phyloP scores from a whole-genome alignment of 2,888 invertebrate genomes.

The Drosophila suboccidentalis region DNA sequence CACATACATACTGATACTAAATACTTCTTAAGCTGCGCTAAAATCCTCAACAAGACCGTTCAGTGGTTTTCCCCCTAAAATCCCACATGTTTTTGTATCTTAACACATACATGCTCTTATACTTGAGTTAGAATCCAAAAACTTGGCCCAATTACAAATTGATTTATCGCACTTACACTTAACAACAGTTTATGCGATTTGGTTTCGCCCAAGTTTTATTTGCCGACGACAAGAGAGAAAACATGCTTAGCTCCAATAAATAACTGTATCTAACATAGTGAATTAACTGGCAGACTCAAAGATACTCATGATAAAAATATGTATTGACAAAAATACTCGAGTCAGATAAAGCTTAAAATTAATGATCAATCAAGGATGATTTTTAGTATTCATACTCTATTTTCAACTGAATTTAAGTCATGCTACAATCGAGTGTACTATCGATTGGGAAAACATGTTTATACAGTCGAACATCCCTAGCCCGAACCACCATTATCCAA shows the following conservation, averaged over 20 bases:
- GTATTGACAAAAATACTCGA: too few species aligned
- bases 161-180: slow-evolving; percentile 66
- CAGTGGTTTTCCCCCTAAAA: slow-evolving; percentile 10
- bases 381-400: too few species aligned
- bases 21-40: slow-evolving; percentile 44
- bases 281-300: background rate
- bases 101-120: slow-evolving; percentile 9
- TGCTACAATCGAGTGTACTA: too few species aligned
- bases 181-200: slow-evolving; percentile 71
- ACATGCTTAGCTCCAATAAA: slow-evolving; percentile 4
- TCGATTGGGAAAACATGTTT: too few species aligned
- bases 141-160: slow-evolving; percentile 64
- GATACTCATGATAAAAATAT: too few species aligned
- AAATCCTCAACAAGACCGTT: slow-evolving; percentile 36
- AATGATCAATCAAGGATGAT: too few species aligned
- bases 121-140: slow-evolving; percentile 20
- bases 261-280: background rate
- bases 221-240: slow-evolving; percentile 20
- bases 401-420: too few species aligned
- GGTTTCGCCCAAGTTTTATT: slow-evolving; percentile 54
- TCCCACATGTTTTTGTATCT: background rate
- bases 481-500: too few species aligned
- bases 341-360: too few species aligned
- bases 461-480: too few species aligned
- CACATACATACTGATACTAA: slow-evolving; percentile 21